Evolutionary conservation across 2,888 invertebrate genomes (phyloP).

Genomic region (Agapetus fuscipes): DNA sequence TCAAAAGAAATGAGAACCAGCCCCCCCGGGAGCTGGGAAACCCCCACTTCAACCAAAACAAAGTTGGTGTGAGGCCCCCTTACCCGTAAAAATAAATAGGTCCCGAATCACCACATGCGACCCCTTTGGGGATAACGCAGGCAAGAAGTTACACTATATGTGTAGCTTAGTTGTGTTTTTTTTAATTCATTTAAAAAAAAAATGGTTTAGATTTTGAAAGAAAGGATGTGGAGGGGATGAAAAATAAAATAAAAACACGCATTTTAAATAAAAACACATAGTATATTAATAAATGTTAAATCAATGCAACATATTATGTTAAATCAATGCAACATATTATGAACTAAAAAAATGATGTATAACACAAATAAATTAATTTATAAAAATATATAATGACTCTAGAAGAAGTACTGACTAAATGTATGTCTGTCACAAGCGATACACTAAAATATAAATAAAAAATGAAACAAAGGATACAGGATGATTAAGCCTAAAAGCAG

Average conservation of each 20-base stretch:
- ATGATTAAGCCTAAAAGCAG: slow-evolving; percentile 5
- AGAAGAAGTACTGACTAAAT: slow-evolving; percentile 11
- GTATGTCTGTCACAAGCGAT: slow-evolving; percentile 4
- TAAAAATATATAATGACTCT: slow-evolving; percentile 14
- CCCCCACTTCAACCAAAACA: no score
- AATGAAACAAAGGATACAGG: slow-evolving; percentile 2
- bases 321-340: slow-evolving; percentile 49
- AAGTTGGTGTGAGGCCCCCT: no score
- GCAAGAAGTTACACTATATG: no score
- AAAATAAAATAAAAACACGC: slow-evolving; percentile 27
- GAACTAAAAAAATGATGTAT: slow-evolving; percentile 33
- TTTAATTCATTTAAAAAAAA: not conserved
- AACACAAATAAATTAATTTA: slow-evolving; percentile 22
- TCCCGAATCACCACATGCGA: no score
- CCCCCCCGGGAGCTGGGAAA: no score
- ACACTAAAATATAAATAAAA: slow-evolving; percentile 3
- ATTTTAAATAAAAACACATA: slow-evolving; percentile 48
- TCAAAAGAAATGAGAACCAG: no score
- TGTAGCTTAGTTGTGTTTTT: no score
- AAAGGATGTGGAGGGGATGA: not conserved
- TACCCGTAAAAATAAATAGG: no score
- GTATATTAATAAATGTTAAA: slow-evolving; percentile 50
- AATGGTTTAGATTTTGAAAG: not conserved
- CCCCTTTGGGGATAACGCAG: no score
- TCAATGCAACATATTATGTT: slow-evolving; percentile 49